phyloP scores from a whole-genome alignment of 2,888 invertebrate genomes.

The Pammene fasciana region DNA sequence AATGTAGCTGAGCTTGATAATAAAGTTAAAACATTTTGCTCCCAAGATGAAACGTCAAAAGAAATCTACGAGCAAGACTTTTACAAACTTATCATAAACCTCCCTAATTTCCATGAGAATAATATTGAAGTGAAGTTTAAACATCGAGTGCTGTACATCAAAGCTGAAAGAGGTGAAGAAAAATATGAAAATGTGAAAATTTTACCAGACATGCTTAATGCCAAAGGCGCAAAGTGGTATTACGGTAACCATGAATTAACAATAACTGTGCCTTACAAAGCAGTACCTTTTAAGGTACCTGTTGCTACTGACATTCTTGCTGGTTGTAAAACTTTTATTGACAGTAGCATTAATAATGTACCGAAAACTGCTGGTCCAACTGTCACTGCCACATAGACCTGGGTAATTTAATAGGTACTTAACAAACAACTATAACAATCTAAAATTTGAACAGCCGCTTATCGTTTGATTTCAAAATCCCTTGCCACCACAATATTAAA shows the following conservation, averaged over 20 bases:
- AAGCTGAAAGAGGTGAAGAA: conserved; percentile 1
- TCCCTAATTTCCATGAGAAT: conserved; percentile 15
- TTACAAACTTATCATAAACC: background rate
- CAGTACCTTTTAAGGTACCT: conserved; percentile 9
- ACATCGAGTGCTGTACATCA: conserved; percentile 20
- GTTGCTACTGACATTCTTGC: background rate
- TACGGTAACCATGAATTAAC: background rate
- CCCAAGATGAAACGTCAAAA: background rate
- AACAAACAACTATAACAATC: too few relatives aligned
- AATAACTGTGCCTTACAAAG: too few relatives aligned
- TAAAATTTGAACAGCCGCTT: too few relatives aligned
- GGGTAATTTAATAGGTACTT: too few relatives aligned
- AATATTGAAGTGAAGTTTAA: conserved; percentile 22
- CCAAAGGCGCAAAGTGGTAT: conserved; percentile 8
- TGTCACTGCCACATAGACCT: too few relatives aligned
- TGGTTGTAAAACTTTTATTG: background rate
- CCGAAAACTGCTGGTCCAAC: too few relatives aligned
- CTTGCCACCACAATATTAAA: too few relatives aligned
- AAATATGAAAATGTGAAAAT: conserved; percentile 15
- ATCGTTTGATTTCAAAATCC: too few relatives aligned
- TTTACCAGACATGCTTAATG: conserved; percentile 10
- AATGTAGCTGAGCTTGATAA: conserved; percentile 16
- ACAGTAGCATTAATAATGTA: too few relatives aligned
- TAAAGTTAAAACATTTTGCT: conserved; percentile 20
- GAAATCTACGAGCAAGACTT: conserved; percentile 15